Evolutionary conservation across 2,113 vertebrate genomes (phyloP).

Genomic region (Rhinichthys klamathensis): DNA sequence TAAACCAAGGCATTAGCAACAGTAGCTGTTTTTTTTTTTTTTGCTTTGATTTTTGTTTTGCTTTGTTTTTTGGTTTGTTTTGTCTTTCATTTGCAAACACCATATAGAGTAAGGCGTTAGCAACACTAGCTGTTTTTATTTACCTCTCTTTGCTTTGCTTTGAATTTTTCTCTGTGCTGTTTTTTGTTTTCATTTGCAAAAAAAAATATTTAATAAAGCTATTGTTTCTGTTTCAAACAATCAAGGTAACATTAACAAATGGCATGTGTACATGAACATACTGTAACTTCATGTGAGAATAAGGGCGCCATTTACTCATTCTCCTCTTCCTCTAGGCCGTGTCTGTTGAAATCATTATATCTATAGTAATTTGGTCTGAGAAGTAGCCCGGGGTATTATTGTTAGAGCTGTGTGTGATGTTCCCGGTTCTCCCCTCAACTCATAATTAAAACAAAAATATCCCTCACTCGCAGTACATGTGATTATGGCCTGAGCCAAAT

Average conservation of each 20-base stretch:
- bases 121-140: background rate
- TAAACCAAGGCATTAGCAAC: background rate
- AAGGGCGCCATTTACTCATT: slow-evolving; percentile 7
- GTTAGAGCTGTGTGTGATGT: background rate
- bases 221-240: background rate
- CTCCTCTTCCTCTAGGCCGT: background rate
- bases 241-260: background rate
- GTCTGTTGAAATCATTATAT: slow-evolving; percentile 15
- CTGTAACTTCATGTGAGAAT: background rate
- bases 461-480: background rate
- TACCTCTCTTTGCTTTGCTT: background rate
- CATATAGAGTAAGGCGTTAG: background rate
- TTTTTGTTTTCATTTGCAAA: background rate
- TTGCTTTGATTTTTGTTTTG: background rate
- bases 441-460: slow-evolving; percentile 39
- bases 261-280: background rate
- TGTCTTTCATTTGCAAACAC: background rate
- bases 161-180: background rate
- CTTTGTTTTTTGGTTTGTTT: background rate
- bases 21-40: background rate
- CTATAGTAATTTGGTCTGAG: slow-evolving; percentile 14
- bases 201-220: background rate
- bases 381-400: background rate
- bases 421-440: background rate
- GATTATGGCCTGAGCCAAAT: slow-evolving; percentile 19